These are phyloP conservation scores for Holocentrus rufus DNA, from an alignment of 2,797 vertebrate genomes.

Conservation along the genomic window DNA sequence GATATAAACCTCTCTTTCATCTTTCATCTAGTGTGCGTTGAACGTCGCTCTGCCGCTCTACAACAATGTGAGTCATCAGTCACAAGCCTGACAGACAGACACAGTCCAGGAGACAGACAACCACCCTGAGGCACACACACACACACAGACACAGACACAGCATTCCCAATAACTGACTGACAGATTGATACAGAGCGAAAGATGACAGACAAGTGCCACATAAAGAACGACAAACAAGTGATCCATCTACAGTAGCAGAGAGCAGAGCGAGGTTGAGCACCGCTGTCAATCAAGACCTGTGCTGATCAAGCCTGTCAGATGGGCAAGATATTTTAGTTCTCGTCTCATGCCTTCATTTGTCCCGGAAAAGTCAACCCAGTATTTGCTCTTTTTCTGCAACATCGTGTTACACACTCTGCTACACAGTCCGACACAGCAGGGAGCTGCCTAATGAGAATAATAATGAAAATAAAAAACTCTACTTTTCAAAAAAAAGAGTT, in stretches of 20 bases:
- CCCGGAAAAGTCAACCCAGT: background rate
- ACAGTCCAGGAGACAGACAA: constrained; percentile 23
- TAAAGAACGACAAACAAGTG: constrained; percentile 58
- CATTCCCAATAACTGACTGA: constrained; percentile 37
- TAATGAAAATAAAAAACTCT: no score
- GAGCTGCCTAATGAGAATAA: no score
- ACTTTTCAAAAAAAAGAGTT: no score
- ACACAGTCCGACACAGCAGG: no score
- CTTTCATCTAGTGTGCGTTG: background rate
- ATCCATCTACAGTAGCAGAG: constrained; percentile 56
- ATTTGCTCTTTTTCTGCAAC: no score
- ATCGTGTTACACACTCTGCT: no score
- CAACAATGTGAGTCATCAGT: constrained; percentile 35
- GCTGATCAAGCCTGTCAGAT: constrained; percentile 27
- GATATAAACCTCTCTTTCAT: constrained; percentile 7
- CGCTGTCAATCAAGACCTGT: constrained; percentile 38
- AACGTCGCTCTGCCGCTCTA: constrained; percentile 5
- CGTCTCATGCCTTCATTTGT: constrained; percentile 20
- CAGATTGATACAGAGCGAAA: constrained; percentile 51
- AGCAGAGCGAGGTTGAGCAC: constrained; percentile 10
- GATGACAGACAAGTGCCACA: constrained; percentile 57
- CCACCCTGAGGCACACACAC: constrained; percentile 14
- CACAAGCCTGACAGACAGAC: constrained; percentile 35
- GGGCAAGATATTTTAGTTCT: constrained; percentile 31
- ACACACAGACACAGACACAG: background rate